phyloP scores from a whole-genome alignment of 2,797 vertebrate species.

The Spondyliosoma cantharus region DNA sequence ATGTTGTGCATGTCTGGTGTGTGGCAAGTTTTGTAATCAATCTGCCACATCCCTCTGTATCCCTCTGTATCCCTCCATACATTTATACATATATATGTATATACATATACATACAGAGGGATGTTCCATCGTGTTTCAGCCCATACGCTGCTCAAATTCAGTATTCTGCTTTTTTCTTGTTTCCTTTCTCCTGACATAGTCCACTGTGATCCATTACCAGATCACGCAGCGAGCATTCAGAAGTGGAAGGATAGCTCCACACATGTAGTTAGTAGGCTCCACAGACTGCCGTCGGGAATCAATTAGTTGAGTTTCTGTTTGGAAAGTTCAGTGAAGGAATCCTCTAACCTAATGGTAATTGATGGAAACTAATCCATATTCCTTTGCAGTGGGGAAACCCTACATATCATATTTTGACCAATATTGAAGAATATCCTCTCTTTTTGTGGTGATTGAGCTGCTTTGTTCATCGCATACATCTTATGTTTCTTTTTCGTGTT shows the following conservation, averaged over 20 bases:
- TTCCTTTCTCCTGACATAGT: conserved; percentile 12
- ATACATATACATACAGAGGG: background rate
- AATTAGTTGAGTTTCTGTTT: conserved; percentile 25
- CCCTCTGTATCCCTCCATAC: too few relatives aligned
- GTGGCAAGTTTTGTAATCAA: conserved; percentile 46
- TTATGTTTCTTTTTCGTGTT: conserved; percentile 15
- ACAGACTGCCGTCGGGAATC: conserved; percentile 18
- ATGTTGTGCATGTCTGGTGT: conserved; percentile 38
- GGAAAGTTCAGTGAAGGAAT: conserved; percentile 40
- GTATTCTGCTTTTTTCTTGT: conserved; percentile 19
- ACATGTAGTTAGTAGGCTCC: conserved; percentile 31
- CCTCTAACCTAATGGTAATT: conserved; percentile 21
- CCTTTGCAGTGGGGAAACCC: conserved; percentile 13
- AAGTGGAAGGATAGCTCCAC: conserved; percentile 23
- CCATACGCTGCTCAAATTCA: conserved; percentile 18
- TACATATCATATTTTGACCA: conserved; percentile 11
- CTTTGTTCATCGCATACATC: background rate
- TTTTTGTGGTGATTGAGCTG: conserved; percentile 13
- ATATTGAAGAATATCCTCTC: conserved; percentile 17
- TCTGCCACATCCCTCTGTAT: too few relatives aligned
- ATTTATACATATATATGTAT: background rate
- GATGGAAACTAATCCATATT: conserved; percentile 29
- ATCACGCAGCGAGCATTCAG: background rate
- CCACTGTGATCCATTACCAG: conserved; percentile 32
- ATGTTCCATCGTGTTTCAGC: conserved; percentile 36